A percentile compares a stretch with the other conserved stretches of the same genome.
These are phyloP conservation scores for Macrostomum cliftonense DNA, from an alignment of 2,888 invertebrate genomes.

Conservation along the genomic window DNA sequence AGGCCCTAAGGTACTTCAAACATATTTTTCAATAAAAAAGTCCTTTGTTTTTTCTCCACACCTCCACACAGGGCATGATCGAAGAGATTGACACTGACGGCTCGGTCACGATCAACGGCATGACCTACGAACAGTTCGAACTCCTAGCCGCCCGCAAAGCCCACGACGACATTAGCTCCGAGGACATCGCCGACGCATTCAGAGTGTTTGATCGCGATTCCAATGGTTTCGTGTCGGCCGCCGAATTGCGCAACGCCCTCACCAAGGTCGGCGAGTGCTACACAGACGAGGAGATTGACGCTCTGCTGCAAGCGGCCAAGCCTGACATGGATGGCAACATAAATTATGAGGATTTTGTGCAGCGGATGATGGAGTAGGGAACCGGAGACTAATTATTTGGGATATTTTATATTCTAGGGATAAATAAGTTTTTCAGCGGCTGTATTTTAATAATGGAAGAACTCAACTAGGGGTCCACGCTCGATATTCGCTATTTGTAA, in stretches of 20 bases:
- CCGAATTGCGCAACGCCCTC: constrained; percentile 4
- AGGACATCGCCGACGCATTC: constrained; percentile 8
- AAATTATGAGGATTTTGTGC: constrained; percentile 8
- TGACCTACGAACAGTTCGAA: constrained; percentile 4
- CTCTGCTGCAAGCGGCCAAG: constrained; percentile 4
- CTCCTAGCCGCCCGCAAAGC: constrained; percentile 4
- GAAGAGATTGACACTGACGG: constrained; percentile 8
- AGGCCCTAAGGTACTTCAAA: too few species aligned
- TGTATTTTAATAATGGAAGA: too few species aligned
- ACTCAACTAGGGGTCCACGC: too few species aligned
- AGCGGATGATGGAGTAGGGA: constrained; percentile 1
- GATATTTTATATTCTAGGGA: too few species aligned
- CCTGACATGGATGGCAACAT: constrained; percentile 6
- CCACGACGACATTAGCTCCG: constrained; percentile 3
- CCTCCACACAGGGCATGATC: constrained; percentile 1
- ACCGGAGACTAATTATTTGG: too few species aligned
- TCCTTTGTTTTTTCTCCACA: not conserved
- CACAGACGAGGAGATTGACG: constrained; percentile 8
- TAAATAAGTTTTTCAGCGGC: too few species aligned
- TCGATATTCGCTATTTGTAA: too few species aligned
- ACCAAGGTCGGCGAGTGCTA: constrained; percentile 3
- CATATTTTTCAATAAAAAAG: too few species aligned
- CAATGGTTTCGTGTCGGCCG: constrained; percentile 5
- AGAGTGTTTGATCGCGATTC: constrained; percentile 5
- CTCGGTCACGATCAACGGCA: constrained; percentile 2